Base-by-base conservation (phyloP, 2,888 invertebrate genomes). In the Metellina segmentata region DNA sequence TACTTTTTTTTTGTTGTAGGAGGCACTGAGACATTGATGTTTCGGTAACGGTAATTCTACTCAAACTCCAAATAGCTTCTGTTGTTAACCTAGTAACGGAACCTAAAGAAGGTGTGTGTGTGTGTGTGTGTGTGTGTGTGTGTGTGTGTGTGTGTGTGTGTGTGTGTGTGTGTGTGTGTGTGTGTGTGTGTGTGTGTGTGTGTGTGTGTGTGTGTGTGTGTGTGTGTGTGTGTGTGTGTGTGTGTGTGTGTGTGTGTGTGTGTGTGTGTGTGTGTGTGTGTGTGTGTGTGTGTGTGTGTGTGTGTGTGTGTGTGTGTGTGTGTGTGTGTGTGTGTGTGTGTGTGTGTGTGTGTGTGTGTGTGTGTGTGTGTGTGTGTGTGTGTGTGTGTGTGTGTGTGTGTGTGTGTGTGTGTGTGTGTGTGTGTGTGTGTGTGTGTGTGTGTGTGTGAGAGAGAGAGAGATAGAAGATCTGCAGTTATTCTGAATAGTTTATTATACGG, bases 41-140 rank as follows among this genome's bases (percentile, higher is more conserved):
- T 34, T 34, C 1, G 34, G 34, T 34, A 34, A 34, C 4, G 34
- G 1, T 34, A 34, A 34, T 34, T 34, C 34, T 34, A 1, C 1
- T 34, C 34, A 34, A 34, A 34, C 34, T 34, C 34, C 34, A 34
- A 34, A 34, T 4, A 34, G 34, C 1, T 34, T n/a, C n/a, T n/a
- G n/a, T n/a, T n/a, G n/a, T n/a, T n/a, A n/a, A n/a, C n/a, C n/a
- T n/a, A n/a, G n/a, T n/a, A n/a, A n/a, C n/a, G n/a, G n/a, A n/a
- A n/a, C n/a, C n/a, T n/a, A n/a, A n/a, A n/a, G n/a, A n/a, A n/a
- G n/a, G 61, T 61, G 61, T 61, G 61, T 61, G 61, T 61, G 61
- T 61, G 61, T 61, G 61, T 61, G 61, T 61, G 61, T 61, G 61
- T 61, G 61, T 61, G 61, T 61, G 61, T 61, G 61, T 61, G 61